Evolutionary conservation across 1,140 invertebrate genomes (phyloP), one percentile per base, ranked within the genome.

Genomic region (Temnothorax longispinosus): DNA sequence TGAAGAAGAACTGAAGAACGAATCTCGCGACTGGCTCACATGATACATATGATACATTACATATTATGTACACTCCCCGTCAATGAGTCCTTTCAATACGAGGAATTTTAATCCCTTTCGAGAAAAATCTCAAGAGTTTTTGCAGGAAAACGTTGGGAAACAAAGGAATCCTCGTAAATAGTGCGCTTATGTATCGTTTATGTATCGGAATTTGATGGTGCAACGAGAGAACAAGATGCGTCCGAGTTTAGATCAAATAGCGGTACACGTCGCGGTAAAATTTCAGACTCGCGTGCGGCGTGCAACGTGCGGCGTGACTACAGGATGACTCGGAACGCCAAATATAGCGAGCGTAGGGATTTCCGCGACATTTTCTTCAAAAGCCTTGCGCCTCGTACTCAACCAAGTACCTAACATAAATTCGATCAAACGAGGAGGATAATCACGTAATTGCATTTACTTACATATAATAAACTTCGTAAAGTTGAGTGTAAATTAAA

Each of bases 321-420:
- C 3, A 18, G 44, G 27, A 56, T 92, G 89, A 92, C 54, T 92
- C 87, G 90, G 72, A 86, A 56, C 11, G 71, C 87, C 90, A 87
- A 90, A 92, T 90, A 91, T 92, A 92, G 87, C 50, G 54, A 86
- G 77, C 65, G 54, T 32, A 21, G 76, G 62, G 75, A 86, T 88
- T 89, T 89, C 75, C 74, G 47, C 38, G 4, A 41, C 69, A 89
- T 87, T 90, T 85, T 89, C 11, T 67, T 44, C 11, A 13, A 82
- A 60, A 62, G 47, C 15, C 27, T 27, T 44, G 50, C 65, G 50
- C 44, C n/a, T 50, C 10, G 11, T 8, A 3, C 11, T 41, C n/a
- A 2, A 58, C 11, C 27, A 27, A 27, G 1, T 27, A 27, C 27
- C 27, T 27, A 27, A 21, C 1, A 21, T 64, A 38, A 64, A 35